phyloP scores from a whole-genome alignment of 1,140 invertebrate genomes.

The Yoshiicerus persimilis region DNA sequence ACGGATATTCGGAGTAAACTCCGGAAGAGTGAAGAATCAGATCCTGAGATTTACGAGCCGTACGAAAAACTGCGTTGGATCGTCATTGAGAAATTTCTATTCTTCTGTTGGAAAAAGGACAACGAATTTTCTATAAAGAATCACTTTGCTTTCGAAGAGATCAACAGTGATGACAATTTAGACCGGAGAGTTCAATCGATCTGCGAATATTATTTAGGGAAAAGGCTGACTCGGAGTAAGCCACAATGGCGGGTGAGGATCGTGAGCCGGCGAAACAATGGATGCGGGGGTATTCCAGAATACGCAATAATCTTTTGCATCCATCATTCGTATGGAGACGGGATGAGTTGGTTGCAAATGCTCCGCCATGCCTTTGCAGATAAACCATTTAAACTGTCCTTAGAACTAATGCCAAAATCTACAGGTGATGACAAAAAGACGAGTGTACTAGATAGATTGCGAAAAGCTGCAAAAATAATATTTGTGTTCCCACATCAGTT shows the following conservation, averaged over 20 bases:
- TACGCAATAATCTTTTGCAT: constrained; percentile 1
- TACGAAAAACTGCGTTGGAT: constrained; percentile 42
- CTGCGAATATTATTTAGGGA: constrained; percentile 34
- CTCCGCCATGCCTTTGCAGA: constrained; percentile 36
- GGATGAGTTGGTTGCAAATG: constrained; percentile 38
- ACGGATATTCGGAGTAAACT: background rate
- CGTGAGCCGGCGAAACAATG: background rate
- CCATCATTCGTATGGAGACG: constrained; percentile 43
- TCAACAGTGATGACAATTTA: constrained; percentile 25
- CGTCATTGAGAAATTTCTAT: constrained; percentile 39
- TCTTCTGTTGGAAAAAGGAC: constrained; percentile 39
- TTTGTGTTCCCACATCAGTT: constrained; percentile 32
- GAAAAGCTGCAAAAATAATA: background rate
- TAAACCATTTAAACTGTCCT: constrained; percentile 2
- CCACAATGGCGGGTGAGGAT: constrained; percentile 39
- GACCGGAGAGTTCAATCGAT: constrained; percentile 34
- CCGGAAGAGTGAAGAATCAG: background rate
- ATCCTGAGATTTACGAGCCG: constrained; percentile 25
- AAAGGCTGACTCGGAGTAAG: background rate
- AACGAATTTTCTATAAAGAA: constrained; percentile 25
- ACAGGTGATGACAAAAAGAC: background rate
- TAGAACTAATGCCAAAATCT: constrained; percentile 26
- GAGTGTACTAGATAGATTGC: background rate
- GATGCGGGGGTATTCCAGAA: background rate
- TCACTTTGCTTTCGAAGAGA: constrained; percentile 37